phyloP scores from a whole-genome alignment of 2,797 vertebrate species.

The Propithecus deckenii region DNA sequence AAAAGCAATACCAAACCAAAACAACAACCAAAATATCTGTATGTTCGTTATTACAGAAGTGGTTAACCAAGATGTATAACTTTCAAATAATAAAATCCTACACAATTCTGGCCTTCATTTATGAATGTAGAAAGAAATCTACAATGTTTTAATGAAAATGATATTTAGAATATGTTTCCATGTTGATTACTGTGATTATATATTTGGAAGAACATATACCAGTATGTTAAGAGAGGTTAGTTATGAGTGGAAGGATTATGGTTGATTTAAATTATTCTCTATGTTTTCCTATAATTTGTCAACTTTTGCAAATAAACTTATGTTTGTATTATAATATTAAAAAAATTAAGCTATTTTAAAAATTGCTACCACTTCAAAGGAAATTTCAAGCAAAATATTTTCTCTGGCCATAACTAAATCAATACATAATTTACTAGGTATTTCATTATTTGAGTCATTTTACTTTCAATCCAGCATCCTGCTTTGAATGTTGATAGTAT shows the following conservation, averaged over 20 bases:
- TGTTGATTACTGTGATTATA: background rate
- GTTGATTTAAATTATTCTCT: slow-evolving; percentile 16
- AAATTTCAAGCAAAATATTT: slow-evolving; percentile 16
- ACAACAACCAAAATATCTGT: background rate
- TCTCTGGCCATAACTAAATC: background rate
- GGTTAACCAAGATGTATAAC: background rate
- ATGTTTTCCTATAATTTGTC: background rate
- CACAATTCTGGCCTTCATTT: slow-evolving; percentile 7
- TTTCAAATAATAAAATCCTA: slow-evolving; percentile 14
- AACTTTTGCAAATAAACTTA: slow-evolving; percentile 3
- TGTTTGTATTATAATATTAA: background rate
- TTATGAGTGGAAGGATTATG: background rate
- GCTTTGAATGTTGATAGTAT: background rate
- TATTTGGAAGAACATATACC: background rate
- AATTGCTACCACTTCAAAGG: background rate
- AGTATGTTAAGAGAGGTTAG: background rate
- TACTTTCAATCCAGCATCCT: background rate
- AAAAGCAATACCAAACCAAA: background rate
- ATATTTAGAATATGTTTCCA: background rate
- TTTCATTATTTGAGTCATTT: slow-evolving; percentile 30
- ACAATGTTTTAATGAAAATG: background rate
- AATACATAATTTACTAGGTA: slow-evolving; percentile 20
- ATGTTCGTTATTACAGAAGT: background rate
- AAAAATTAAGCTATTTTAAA: slow-evolving; percentile 6
- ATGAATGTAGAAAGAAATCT: background rate